phyloP scores from a whole-genome alignment of 2,888 invertebrate genomes.

The Lasius platythorax region DNA sequence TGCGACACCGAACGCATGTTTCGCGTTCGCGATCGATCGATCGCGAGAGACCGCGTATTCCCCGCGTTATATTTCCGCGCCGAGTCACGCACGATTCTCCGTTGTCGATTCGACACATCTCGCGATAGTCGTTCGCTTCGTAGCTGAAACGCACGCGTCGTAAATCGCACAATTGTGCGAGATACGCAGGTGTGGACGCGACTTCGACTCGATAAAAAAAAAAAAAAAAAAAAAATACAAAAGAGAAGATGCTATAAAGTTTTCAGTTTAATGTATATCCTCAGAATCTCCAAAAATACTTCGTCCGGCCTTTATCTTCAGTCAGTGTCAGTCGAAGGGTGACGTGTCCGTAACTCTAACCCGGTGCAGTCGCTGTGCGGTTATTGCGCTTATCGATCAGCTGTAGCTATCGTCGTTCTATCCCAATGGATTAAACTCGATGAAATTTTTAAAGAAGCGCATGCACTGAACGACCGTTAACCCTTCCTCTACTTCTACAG shows the following conservation, averaged over 20 bases:
- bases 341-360: background rate
- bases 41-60: slow-evolving; percentile 1
- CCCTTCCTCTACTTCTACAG: background rate
- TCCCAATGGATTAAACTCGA: background rate
- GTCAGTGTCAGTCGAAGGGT: background rate
- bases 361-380: background rate
- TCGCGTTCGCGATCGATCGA: slow-evolving; percentile 13
- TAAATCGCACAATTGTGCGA: slow-evolving; percentile 31
- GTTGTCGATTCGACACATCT: background rate
- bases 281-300: background rate
- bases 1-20: slow-evolving; percentile 12
- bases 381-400: slow-evolving; percentile 25
- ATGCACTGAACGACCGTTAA: background rate
- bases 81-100: background rate
- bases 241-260: background rate
- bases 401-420: slow-evolving; percentile 16
- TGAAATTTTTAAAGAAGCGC: slow-evolving; percentile 7
- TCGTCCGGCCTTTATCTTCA: background rate
- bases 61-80: background rate
- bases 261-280: background rate
- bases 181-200: slow-evolving; percentile 34
- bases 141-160: background rate
- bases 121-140: background rate
- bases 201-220: background rate
- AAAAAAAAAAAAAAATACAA: background rate